Conservation (phyloP, 1,140 invertebrate genomes). For the Plectus sambesii region DNA sequence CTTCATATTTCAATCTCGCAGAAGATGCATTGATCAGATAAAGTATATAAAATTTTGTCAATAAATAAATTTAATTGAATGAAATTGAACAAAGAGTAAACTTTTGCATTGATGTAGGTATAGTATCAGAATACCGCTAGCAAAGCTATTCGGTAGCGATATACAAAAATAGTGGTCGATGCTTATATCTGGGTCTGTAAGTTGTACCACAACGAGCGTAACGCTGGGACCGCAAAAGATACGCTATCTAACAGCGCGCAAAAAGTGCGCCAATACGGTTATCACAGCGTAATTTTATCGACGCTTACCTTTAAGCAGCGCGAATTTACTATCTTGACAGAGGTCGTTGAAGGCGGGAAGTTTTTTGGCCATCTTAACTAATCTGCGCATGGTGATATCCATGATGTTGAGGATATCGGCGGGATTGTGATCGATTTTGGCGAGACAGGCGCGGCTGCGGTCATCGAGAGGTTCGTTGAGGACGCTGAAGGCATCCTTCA, state of each 20-base stretch:
- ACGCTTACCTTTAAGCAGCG: conserved; percentile 59
- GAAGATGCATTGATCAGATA: no score
- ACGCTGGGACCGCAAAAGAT: no score
- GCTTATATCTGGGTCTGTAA: no score
- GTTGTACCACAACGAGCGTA: no score
- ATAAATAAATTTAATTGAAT: no score
- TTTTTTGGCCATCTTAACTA: conserved; percentile 41
- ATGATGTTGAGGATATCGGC: conserved; percentile 41
- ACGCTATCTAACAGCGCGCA: background rate
- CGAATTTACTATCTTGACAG: conserved; percentile 36
- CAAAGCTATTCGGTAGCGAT: no score
- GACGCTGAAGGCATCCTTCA: conserved; percentile 25
- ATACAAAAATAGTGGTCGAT: no score
- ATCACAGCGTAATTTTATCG: conserved; percentile 63
- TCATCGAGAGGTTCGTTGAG: conserved; percentile 30
- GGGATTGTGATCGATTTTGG: conserved; percentile 26
- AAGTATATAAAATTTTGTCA: no score
- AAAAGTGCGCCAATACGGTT: conserved; percentile 10
- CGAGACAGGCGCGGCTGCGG: conserved; percentile 8
- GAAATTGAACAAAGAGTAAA: no score
- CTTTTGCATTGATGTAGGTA: no score
- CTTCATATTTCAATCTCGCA: no score
- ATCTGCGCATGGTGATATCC: conserved; percentile 38
- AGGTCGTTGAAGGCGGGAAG: conserved; percentile 33
- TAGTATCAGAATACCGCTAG: no score